Evolutionary conservation across 2,888 invertebrate genomes (phyloP), one percentile per base, ranked within the genome.

Genomic region (Pyrgus malvae): DNA sequence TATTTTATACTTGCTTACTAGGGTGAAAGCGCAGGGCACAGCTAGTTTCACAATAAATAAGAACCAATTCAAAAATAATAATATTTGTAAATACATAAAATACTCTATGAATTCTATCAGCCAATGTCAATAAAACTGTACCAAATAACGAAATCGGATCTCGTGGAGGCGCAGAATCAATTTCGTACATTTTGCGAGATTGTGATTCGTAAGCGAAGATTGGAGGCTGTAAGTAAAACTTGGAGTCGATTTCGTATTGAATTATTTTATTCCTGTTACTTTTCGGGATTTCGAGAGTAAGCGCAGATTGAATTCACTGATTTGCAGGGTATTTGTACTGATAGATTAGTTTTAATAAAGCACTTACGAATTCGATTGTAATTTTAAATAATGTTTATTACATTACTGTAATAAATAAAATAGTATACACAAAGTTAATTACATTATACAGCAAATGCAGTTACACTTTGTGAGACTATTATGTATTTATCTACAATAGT

Each of bases 161-260:
- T 11, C 12, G 29, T 4, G 17, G 25, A 38, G 27, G 45, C 45
- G 31, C 19, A 46, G 21, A 19, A 19, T 31, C 46, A 33, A 35
- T 46, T 40, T 29, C 29, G 27, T 29, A 19, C 25, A 17, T 35
- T 40, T 40, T 29, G 40, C 9, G 48, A 40, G 29, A 48, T 46
- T 40, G 38, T 29, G 48, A 48, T 48, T 40, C 29, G 48, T 29
- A 29, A 48, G 29, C 27, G 38, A 40, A 19, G 48, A 48, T 48
- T 48, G 48, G 48, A 38, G 23, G 17, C 17, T 11, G 31, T 31
- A 17, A 25, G 38, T 19, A 38, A 14, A 14, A 46, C 29, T 21
- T 29, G 21, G 17, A 29, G 38, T 14, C 16, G 40, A 48, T 29
- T 45, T 12, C 19, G 19, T 40, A 21, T 40, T 11, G 17, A 48